phyloP scores from a whole-genome alignment of 2,888 invertebrate genomes.

The Ophonus ardosiacus region DNA sequence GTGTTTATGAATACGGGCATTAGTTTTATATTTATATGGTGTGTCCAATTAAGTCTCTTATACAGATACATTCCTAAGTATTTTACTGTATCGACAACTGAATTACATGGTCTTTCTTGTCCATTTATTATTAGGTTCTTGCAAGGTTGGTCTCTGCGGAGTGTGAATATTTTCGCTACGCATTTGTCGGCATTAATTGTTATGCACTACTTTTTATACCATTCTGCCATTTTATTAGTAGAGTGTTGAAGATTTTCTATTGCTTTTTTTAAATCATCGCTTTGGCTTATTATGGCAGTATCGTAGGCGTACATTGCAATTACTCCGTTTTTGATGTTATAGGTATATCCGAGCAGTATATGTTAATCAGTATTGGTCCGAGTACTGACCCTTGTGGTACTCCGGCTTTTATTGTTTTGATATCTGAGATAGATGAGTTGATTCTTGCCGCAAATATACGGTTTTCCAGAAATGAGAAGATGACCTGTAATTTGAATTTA shows the following conservation, averaged over 20 bases:
- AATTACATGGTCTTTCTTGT: neutral
- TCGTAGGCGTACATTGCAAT: conserved; percentile 64
- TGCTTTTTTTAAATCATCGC: neutral
- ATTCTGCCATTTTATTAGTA: neutral
- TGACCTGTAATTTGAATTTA: conserved; percentile 67
- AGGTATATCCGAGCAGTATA: conserved; percentile 67
- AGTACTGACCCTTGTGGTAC: conserved; percentile 68
- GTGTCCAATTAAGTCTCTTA: neutral
- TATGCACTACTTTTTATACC: neutral
- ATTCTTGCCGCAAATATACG: conserved; percentile 66
- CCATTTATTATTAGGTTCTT: no score
- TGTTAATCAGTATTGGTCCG: conserved; percentile 66
- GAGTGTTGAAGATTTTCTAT: neutral
- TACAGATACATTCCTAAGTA: neutral
- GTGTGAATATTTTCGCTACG: neutral
- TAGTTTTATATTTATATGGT: neutral
- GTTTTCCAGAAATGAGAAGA: conserved; percentile 67
- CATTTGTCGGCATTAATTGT: neutral
- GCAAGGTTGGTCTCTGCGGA: no score
- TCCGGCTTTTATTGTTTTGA: conserved; percentile 67
- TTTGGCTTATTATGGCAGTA: conserved; percentile 63
- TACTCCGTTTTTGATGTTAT: no score
- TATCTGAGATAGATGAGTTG: conserved; percentile 6
- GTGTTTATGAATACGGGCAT: no score
- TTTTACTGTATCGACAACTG: neutral